Base-by-base conservation (phyloP, 2,113 vertebrate genomes). In the Pimephales promelas region DNA sequence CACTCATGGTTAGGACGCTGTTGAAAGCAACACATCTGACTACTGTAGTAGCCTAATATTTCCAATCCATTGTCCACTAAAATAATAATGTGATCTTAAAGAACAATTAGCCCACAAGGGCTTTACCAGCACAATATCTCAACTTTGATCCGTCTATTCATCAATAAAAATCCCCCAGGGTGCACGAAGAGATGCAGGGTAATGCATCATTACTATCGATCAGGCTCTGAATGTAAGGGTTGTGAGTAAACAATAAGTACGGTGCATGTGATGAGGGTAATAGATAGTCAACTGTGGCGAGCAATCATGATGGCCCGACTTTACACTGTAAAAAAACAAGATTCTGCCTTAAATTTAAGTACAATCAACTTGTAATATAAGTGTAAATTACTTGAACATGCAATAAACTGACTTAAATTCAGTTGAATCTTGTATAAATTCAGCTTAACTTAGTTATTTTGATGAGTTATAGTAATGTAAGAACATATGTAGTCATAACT, bases 141-240 rank as follows among this genome's bases (percentile, higher is more conserved):
- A 74, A 79, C 61, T 20, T 28, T 57, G 62, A 86, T 36, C 5
- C 31, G 62, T 62, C 71, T 49, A 75, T 70, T 82, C 43, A 78
- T 59, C 83, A 76, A 61, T 78, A 82, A 87, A 82, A 76, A 31
- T 52, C 18, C 62, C 82, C 72, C 43, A 6, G 72, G 54, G 78
- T 62, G 16, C n/a, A 49, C 7, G 64, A 64, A 20, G 66, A 52
- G n/a, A n/a, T 57, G 24, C 6, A 36, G 31, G 40, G 57, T 59
- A 26, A 66, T n/a, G 14, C 11, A 8, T 70, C 52, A 57, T 71
- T 56, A 73, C 56, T 62, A 77, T 81, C 76, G 72, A 87, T 82
- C 64, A 3, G 6, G 9, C 57, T 87, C 49, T 78, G 47, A 84
- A 77, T 72, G 28, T 28, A 56, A 64, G 40, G 13, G 73, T 14